These are phyloP conservation scores for Lacerta viridis DNA, from an alignment of 2,797 vertebrate genomes.

Conservation along the genomic window DNA sequence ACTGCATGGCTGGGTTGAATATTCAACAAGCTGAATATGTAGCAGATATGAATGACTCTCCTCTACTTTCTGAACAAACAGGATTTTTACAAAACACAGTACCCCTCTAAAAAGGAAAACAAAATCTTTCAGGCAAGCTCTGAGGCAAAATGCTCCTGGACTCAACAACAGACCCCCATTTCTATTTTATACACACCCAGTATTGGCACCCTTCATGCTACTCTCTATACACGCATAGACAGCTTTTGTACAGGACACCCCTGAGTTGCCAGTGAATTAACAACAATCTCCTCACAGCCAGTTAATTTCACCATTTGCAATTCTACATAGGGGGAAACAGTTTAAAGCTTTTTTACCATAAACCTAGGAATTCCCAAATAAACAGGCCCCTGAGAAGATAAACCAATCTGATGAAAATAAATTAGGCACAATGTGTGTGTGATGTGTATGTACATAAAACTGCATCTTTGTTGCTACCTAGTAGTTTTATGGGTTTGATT, in stretches of 20 bases:
- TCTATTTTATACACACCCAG: not conserved
- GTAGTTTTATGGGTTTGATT: too few species aligned
- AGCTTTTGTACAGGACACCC: not conserved
- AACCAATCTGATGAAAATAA: not conserved
- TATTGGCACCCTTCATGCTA: not conserved
- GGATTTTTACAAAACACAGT: not conserved
- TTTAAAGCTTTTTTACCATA: too few species aligned
- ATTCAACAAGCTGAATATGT: not conserved
- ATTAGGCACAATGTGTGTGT: not conserved
- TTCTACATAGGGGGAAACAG: not conserved
- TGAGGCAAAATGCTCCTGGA: not conserved
- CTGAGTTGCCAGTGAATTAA: not conserved
- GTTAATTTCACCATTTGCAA: not conserved
- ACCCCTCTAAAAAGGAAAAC: not conserved
- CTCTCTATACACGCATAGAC: too few species aligned
- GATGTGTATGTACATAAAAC: too few species aligned
- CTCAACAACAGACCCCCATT: not conserved
- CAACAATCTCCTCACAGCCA: not conserved
- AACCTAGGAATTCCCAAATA: not conserved
- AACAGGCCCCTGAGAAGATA: not conserved
- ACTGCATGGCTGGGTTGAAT: not conserved
- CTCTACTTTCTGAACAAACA: not conserved
- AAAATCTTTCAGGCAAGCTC: not conserved
- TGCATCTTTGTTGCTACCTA: too few species aligned
- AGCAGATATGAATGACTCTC: slow-evolving; percentile 2